These are phyloP conservation scores for Synanceia verrucosa DNA, from an alignment of 2,797 vertebrate genomes.

Conservation along the genomic window DNA sequence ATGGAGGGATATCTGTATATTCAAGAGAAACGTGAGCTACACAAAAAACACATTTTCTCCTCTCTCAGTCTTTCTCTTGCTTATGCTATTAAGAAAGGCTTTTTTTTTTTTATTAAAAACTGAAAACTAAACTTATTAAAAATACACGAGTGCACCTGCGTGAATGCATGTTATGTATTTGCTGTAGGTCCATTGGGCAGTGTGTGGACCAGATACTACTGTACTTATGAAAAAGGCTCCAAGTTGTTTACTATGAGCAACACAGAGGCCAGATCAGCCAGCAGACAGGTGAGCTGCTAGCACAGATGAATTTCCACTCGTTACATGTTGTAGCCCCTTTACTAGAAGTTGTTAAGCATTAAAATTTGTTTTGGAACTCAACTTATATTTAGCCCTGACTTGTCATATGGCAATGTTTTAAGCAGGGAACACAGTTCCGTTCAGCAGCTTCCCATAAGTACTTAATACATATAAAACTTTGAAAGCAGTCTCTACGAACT, in stretches of 20 bases:
- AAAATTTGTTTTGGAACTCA: background rate
- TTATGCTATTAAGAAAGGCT: background rate
- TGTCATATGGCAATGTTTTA: background rate
- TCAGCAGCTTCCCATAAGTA: background rate
- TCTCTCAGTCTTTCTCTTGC: background rate
- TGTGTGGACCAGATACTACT: conserved; percentile 97
- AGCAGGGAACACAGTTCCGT: background rate
- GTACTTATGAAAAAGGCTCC: conserved; percentile 93
- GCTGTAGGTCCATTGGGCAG: conserved; percentile 93
- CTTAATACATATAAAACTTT: background rate
- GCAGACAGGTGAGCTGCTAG: conserved; percentile 87
- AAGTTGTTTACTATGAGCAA: conserved; percentile 96
- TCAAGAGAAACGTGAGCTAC: conserved; percentile 95
- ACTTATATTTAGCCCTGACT: background rate
- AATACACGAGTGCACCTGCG: background rate
- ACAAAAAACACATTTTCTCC: background rate
- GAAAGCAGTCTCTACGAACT: background rate
- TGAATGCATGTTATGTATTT: conserved; percentile 1
- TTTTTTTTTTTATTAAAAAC: background rate
- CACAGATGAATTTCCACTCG: background rate
- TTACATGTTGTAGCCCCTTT: background rate
- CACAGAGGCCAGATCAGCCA: conserved; percentile 91
- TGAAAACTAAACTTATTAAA: background rate
- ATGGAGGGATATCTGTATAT: conserved; percentile 98
- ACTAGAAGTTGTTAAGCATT: background rate